Evolutionary conservation across 2,113 vertebrate species (phyloP).

Genomic region (Cynocephalus volans): DNA sequence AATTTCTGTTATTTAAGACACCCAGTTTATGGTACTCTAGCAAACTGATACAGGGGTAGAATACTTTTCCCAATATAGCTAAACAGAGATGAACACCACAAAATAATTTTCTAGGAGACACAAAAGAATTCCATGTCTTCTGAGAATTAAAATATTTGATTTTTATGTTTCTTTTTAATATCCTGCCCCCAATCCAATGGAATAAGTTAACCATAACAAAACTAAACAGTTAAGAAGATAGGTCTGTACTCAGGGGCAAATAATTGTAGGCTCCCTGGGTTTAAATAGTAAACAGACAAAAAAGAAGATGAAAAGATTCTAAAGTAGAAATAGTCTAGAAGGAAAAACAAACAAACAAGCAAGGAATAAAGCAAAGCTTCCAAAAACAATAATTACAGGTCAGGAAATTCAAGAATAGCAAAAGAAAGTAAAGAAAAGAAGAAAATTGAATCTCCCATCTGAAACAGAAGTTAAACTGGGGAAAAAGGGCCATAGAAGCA

Average conservation of each 20-base stretch:
- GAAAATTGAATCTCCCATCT: background rate
- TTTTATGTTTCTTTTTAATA: slow-evolving; percentile 45
- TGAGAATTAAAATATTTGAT: slow-evolving; percentile 29
- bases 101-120: slow-evolving; percentile 50
- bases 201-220: slow-evolving; percentile 63
- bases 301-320: slow-evolving; percentile 9
- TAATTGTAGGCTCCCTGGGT: background rate
- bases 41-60: slow-evolving; percentile 30
- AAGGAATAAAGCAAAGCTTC: background rate
- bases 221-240: slow-evolving; percentile 46
- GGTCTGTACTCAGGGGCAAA: slow-evolving; percentile 33
- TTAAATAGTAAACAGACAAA: slow-evolving; percentile 46
- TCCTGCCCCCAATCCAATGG: background rate
- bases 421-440: slow-evolving; percentile 10
- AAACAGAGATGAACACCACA: slow-evolving; percentile 34
- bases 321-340: background rate
- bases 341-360: background rate
- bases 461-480: slow-evolving; percentile 53
- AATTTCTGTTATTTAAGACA: slow-evolving; percentile 44
- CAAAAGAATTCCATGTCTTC: background rate
- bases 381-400: background rate
- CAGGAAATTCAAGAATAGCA: slow-evolving; percentile 55
- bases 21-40: background rate
- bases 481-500: background rate
- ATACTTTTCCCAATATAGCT: background rate